Conservation (phyloP, 2,888 invertebrate species). For the Gonocerus acuteangulatus region DNA sequence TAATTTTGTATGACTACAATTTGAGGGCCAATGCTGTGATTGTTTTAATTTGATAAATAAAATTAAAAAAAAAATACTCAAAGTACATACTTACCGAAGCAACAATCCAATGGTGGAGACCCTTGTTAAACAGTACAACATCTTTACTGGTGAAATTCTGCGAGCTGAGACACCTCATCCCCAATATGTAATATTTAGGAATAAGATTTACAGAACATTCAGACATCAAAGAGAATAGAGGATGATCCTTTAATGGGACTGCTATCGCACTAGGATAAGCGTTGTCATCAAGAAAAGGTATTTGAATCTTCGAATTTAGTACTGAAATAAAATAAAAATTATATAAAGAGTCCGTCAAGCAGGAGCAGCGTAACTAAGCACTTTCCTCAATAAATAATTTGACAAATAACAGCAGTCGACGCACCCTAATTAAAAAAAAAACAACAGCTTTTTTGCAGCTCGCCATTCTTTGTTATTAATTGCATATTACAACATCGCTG, state of each 20-base stretch:
- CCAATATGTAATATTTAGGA: constrained; percentile 35
- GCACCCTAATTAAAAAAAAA: too few relatives aligned
- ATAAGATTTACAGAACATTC: constrained; percentile 34
- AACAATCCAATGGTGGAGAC: constrained; percentile 17
- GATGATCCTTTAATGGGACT: constrained; percentile 34
- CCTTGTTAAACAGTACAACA: constrained; percentile 33
- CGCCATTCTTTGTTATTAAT: too few relatives aligned
- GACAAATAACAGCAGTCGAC: neutral
- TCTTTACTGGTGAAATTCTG: constrained; percentile 30
- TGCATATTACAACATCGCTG: too few relatives aligned
- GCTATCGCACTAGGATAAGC: constrained; percentile 36
- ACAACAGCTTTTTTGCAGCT: too few relatives aligned
- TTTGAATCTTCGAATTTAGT: constrained; percentile 30
- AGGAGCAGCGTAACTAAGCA: too few relatives aligned
- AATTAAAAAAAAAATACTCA: too few relatives aligned
- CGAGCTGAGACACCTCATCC: constrained; percentile 34
- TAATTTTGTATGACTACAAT: too few relatives aligned
- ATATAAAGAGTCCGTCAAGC: too few relatives aligned
- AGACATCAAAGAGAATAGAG: constrained; percentile 35
- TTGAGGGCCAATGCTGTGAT: too few relatives aligned
- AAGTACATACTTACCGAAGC: constrained; percentile 10
- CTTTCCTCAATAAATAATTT: neutral
- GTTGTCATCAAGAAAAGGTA: constrained; percentile 37
- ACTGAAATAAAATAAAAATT: neutral
- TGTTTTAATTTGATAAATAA: too few relatives aligned